Conservation (phyloP, 2,888 invertebrate genomes). For the Quadroppia sp. region DNA sequence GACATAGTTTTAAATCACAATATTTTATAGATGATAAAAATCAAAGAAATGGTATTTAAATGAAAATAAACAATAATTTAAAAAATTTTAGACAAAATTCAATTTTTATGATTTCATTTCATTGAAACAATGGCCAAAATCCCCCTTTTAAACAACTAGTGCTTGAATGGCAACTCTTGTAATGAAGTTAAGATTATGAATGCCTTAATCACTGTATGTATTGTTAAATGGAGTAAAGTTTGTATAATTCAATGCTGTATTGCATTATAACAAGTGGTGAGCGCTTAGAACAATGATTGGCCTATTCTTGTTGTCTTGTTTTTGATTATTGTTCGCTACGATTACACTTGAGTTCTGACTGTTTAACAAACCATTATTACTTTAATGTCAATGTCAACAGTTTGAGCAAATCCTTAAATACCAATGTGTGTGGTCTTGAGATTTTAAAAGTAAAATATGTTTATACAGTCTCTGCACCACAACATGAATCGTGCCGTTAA, state of each 20-base stretch:
- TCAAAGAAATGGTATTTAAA: too few relatives aligned
- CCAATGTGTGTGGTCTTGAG: constrained; percentile 27
- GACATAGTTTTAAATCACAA: too few relatives aligned
- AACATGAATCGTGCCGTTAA: constrained; percentile 30
- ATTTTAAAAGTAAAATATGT: constrained; percentile 33
- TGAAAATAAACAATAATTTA: too few relatives aligned
- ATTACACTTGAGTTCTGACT: constrained; percentile 15
- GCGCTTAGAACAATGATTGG: constrained; percentile 5
- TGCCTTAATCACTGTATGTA: neutral
- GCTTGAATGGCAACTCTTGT: too few relatives aligned
- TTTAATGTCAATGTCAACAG: constrained; percentile 31
- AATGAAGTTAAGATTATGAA: constrained; percentile 2
- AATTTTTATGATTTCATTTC: too few relatives aligned
- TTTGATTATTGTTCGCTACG: constrained; percentile 5
- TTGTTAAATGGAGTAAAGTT: neutral
- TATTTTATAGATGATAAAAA: too few relatives aligned
- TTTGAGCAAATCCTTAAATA: constrained; percentile 28
- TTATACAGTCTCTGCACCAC: neutral
- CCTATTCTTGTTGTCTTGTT: neutral
- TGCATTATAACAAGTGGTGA: too few relatives aligned
- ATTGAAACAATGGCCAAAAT: too few relatives aligned
- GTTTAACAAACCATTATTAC: constrained; percentile 26
- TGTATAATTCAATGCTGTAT: neutral
- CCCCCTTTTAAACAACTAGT: too few relatives aligned
- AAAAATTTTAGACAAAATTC: too few relatives aligned